Evolutionary conservation across 2,113 vertebrate species (phyloP), one percentile per base, ranked within the genome.

Genomic region (Salvelinus namaycush): DNA sequence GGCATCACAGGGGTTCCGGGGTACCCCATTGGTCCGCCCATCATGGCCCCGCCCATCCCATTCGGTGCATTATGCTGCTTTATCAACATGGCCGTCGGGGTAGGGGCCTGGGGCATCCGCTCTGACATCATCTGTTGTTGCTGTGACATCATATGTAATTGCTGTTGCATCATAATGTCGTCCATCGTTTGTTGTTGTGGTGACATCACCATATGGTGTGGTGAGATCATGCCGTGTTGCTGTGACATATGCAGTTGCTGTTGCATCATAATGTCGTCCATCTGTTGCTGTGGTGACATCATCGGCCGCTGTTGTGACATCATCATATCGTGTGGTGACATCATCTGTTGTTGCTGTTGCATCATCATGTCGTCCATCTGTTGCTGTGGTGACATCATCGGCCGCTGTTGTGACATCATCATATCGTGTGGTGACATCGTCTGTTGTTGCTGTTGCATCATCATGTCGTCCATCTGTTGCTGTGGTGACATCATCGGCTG

Each of bases 51-150:
- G 59, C n/a, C 59, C n/a, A 62, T 62, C 16, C 4, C 3, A 1
- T 16, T 14, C 6, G 6, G n/a, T n/a, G n/a, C 59, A 8, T 62
- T 62, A n/a, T n/a, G 92, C 80, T 93, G 92, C 70, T 94, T 92
- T 68, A 94, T 94, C 48, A 92, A 89, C 90, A 86, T 93, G 24
- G 92, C 90, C 34, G 89, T 87, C 78, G 93, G 91, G 70, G 91
- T 92, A 29, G 92, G 89, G 57, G 90, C 81, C 4, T 75, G 76
- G 1, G 92, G 82, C 54, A 89, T 75, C 70, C n/a, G 5, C n/a
- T 20, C 18, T 1, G 73, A 72, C 75, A 77, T 79, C 78, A 87
- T 81, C 26, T 87, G 77, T 12, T 79, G 13, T 4, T 83, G 81
- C 5, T 67, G 80, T 27, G 48, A 62, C 73, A 83, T 80, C 16